A percentile compares a stretch with the other conserved stretches of the same genome.
Evolutionary conservation across 2,113 vertebrate genomes (phyloP).

Genomic region (Gobiocypris rarus): DNA sequence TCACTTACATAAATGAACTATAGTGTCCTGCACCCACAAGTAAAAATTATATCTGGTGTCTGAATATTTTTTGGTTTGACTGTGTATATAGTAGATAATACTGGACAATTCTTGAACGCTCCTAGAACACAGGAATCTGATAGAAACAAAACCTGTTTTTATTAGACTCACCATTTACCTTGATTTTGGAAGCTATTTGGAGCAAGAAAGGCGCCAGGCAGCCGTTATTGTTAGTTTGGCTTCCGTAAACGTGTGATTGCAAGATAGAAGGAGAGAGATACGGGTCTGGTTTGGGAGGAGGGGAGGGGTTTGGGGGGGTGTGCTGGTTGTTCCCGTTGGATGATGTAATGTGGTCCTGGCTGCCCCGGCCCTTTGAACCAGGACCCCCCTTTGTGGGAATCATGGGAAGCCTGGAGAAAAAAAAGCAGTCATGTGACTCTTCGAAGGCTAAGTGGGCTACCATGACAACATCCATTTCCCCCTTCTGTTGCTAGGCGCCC

Average conservation of each 20-base stretch:
- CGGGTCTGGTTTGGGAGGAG: too few species aligned
- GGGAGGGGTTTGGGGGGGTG: too few species aligned
- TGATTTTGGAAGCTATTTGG: background rate
- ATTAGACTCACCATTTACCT: background rate
- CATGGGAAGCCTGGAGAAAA: conserved; percentile 23
- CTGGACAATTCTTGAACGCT: background rate
- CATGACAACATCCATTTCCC: conserved; percentile 45
- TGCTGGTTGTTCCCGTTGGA: conserved; percentile 52
- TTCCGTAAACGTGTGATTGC: background rate
- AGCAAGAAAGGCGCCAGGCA: background rate
- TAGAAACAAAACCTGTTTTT: background rate
- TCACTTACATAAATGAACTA: too few species aligned
- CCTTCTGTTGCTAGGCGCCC: conserved; percentile 54
- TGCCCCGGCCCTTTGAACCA: conserved; percentile 57
- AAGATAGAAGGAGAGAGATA: conserved; percentile 40
- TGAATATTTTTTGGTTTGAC: too few species aligned
- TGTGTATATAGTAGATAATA: background rate
- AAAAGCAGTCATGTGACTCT: conserved; percentile 35
- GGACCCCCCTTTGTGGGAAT: conserved; percentile 57
- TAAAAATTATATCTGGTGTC: too few species aligned
- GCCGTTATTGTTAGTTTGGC: background rate
- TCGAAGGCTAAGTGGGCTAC: conserved; percentile 30
- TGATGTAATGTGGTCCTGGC: conserved; percentile 63
- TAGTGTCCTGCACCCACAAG: too few species aligned
- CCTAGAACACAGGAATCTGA: background rate